Evolutionary conservation across 2,797 vertebrate species (phyloP).

Genomic region (Coluber constrictor): DNA sequence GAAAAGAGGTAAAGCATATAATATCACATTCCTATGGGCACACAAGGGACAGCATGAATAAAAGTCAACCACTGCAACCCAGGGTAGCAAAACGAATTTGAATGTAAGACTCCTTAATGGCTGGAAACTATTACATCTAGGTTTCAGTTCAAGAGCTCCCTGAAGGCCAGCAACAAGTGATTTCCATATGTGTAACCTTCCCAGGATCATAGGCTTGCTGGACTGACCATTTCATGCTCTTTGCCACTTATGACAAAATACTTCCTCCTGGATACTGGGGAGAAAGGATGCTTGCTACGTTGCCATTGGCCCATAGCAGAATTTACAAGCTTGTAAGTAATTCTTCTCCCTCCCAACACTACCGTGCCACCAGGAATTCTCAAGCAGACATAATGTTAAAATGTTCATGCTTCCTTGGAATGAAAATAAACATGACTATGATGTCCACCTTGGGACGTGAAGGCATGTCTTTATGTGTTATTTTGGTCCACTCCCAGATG

Average conservation of each 20-base stretch:
- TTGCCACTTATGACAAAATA: constrained; percentile 32
- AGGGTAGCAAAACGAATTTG: constrained; percentile 24
- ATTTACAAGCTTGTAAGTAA: constrained; percentile 11
- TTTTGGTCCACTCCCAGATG: constrained; percentile 4
- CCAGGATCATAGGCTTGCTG: constrained; percentile 5
- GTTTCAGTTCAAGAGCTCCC: constrained; percentile 40
- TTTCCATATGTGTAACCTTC: constrained; percentile 28
- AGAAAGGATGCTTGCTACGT: constrained; percentile 19
- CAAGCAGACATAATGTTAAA: background rate
- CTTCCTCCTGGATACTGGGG: constrained; percentile 28
- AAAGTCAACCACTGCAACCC: constrained; percentile 37
- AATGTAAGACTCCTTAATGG: constrained; percentile 38
- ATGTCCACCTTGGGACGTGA: background rate
- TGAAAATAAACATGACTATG: constrained; percentile 26
- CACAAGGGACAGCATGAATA: constrained; percentile 24
- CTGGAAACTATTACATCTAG: constrained; percentile 48
- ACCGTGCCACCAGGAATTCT: background rate
- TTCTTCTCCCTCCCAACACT: background rate
- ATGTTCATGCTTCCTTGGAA: constrained; percentile 30
- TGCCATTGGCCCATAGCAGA: background rate
- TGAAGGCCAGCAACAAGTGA: constrained; percentile 14
- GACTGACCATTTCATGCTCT: constrained; percentile 20
- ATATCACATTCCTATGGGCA: constrained; percentile 6
- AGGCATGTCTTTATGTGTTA: background rate
- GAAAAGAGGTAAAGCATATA: background rate